Evolutionary conservation across 2,113 vertebrate genomes (phyloP).

Genomic region (Sapajus apella): DNA sequence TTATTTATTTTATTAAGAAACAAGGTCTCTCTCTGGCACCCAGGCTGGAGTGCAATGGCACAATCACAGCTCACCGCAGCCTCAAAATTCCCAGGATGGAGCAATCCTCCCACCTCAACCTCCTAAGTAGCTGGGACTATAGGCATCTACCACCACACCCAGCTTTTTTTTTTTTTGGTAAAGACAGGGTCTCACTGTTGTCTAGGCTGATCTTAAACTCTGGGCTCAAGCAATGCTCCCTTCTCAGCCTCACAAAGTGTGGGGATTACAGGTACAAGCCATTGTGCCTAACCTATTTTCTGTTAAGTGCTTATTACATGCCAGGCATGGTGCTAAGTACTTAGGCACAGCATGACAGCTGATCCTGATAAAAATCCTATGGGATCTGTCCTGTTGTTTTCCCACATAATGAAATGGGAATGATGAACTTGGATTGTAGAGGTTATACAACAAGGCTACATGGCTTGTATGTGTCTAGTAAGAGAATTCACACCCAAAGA

Average conservation of each 20-base stretch:
- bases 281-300: not conserved
- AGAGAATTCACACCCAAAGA: not conserved
- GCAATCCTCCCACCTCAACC: too few species aligned
- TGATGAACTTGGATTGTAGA: not conserved
- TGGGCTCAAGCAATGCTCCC: not conserved
- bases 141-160: too few species aligned
- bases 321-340: not conserved
- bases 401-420: not conserved
- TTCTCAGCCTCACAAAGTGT: too few species aligned
- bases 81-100: too few species aligned
- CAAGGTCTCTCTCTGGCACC: too few species aligned
- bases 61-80: too few species aligned
- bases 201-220: too few species aligned
- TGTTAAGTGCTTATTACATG: not conserved
- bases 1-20: too few species aligned
- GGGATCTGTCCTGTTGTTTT: not conserved
- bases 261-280: too few species aligned
- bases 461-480: not conserved
- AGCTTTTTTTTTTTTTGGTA: too few species aligned
- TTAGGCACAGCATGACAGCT: not conserved
- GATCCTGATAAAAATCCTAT: not conserved
- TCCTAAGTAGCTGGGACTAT: not conserved
- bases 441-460: not conserved
- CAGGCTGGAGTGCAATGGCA: too few species aligned
- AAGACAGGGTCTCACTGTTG: too few species aligned